phyloP scores from a whole-genome alignment of 53 echinoderm and acorn worm genomes.

The Holothuria leucospilota region DNA sequence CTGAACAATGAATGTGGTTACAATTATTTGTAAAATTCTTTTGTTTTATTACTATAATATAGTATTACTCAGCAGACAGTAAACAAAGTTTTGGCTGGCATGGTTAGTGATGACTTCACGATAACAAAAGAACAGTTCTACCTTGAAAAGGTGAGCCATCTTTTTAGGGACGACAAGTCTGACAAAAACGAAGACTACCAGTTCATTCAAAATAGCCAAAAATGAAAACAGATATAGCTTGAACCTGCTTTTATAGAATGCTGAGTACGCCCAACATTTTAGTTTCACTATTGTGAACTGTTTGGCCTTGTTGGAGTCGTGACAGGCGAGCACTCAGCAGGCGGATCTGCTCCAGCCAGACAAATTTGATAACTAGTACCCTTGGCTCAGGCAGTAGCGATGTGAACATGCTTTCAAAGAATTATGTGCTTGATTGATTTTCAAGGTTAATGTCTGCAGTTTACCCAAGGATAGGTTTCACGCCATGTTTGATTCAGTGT shows the following conservation, averaged over 20 bases:
- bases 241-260: background rate
- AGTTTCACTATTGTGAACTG: background rate
- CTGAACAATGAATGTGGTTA: no score
- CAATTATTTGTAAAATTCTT: no score
- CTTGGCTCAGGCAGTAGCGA: no score
- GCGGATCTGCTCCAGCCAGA: background rate
- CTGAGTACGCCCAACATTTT: background rate
- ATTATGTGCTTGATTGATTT: background rate
- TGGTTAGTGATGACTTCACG: no score
- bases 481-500: conserved; percentile 1
- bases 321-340: background rate
- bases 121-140: no score
- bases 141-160: no score
- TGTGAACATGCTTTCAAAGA: background rate
- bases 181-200: no score
- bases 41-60: no score
- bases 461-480: conserved; percentile 35
- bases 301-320: conserved; percentile 17
- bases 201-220: no score
- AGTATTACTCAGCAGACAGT: no score
- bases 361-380: background rate
- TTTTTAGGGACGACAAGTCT: no score
- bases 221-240: background rate
- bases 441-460: conserved; percentile 18
- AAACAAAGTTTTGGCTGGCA: no score